phyloP scores from a whole-genome alignment of 2,888 invertebrate genomes.

The Eremobia ochroleuca region DNA sequence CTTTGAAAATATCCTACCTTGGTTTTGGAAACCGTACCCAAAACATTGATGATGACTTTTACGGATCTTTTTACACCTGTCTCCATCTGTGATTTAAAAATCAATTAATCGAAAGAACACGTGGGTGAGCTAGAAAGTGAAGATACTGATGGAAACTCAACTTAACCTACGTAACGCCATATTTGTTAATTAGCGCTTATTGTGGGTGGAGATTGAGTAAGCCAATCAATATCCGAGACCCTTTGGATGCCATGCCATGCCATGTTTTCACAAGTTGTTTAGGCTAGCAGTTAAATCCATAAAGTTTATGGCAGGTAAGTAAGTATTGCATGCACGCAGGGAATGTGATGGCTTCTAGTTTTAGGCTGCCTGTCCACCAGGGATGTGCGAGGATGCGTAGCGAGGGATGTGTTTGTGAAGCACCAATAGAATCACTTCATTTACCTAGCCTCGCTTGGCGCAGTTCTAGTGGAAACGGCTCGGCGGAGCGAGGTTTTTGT shows the following conservation, averaged over 20 bases:
- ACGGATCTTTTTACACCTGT: neutral
- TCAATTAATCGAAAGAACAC: neutral
- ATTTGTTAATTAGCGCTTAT: slow-evolving; percentile 48
- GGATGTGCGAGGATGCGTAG: too few species aligned
- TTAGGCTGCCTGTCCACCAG: too few species aligned
- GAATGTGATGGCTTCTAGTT: neutral
- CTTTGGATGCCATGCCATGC: slow-evolving; percentile 13
- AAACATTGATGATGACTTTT: neutral
- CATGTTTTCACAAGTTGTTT: slow-evolving; percentile 36
- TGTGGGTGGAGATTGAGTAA: slow-evolving; percentile 56
- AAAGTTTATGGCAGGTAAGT: slow-evolving; percentile 11
- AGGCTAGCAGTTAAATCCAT: slow-evolving; percentile 8
- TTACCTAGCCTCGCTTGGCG: too few species aligned
- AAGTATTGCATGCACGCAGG: neutral
- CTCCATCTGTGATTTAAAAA: neutral
- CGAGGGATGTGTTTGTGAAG: too few species aligned
- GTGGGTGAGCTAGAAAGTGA: slow-evolving; percentile 30
- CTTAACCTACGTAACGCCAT: slow-evolving; percentile 29
- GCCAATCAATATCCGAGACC: slow-evolving; percentile 30
- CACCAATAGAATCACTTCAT: too few species aligned
- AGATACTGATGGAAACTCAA: slow-evolving; percentile 11
- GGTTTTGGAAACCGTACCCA: neutral
- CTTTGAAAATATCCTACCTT: neutral
- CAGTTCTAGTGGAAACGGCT: too few species aligned
- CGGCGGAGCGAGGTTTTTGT: too few species aligned